Conservation (phyloP, 2,797 vertebrate species). For the Lindbergichthys nudifrons region DNA sequence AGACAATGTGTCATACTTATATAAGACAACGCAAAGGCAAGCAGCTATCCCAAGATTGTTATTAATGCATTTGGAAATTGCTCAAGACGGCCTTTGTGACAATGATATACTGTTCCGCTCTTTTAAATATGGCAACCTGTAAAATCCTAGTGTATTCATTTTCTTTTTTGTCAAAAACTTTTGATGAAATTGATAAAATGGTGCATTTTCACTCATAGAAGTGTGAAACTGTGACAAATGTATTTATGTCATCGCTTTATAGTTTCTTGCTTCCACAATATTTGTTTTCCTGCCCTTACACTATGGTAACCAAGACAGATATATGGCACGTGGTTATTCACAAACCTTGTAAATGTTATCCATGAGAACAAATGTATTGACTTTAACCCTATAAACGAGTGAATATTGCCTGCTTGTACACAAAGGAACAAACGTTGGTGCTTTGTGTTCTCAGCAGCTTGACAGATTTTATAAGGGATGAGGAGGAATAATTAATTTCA, state of each 20-base stretch:
- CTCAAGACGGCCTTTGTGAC: conserved; percentile 10
- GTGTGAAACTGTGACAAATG: conserved; percentile 19
- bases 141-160: not conserved
- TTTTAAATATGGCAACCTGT: conserved; percentile 33
- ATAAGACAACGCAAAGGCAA: conserved; percentile 45
- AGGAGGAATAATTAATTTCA: conserved; percentile 28
- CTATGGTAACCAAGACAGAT: conserved; percentile 14
- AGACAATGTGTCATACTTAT: conserved; percentile 56
- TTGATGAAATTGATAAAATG: conserved; percentile 21
- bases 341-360: conserved; percentile 22
- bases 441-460: conserved; percentile 28
- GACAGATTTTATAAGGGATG: not conserved
- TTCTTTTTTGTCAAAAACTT: conserved; percentile 9
- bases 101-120: conserved; percentile 37
- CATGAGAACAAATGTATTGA: not conserved
- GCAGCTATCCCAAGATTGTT: conserved; percentile 28
- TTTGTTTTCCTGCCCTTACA: conserved; percentile 9
- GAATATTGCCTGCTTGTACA: conserved; percentile 13
- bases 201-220: not conserved
- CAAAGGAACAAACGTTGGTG: conserved; percentile 37
- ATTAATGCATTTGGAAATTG: conserved; percentile 40
- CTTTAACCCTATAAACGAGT: conserved; percentile 14
- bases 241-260: conserved; percentile 1
- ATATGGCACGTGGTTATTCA: conserved; percentile 24
- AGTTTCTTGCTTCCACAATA: not conserved